A percentile compares a stretch with the other conserved stretches of the same genome.
Conservation (phyloP, 2,797 vertebrate species). For the Chelmon rostratus region DNA sequence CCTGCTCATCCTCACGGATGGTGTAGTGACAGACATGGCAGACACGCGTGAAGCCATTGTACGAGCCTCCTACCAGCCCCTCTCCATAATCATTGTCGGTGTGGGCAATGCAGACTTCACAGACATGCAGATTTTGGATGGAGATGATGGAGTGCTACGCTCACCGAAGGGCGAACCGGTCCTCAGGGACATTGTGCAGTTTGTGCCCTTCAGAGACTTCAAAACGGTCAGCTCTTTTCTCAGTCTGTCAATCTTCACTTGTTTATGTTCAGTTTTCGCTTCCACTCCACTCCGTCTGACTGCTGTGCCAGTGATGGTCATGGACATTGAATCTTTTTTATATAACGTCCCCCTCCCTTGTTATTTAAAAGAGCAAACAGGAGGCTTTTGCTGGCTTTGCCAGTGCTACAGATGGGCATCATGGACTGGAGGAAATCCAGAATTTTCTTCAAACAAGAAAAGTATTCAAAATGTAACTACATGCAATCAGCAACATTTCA, state of each 20-base stretch:
- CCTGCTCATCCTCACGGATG: constrained; percentile 95
- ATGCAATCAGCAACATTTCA: constrained; percentile 43
- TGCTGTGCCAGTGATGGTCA: constrained; percentile 19
- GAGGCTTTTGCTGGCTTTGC: constrained; percentile 51
- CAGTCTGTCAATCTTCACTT: constrained; percentile 34
- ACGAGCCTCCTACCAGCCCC: constrained; percentile 93
- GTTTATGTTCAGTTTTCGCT: constrained; percentile 25
- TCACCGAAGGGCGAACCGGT: constrained; percentile 93
- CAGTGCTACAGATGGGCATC: constrained; percentile 62
- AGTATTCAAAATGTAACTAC: constrained; percentile 37
- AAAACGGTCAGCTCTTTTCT: constrained; percentile 90
- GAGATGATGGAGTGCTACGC: constrained; percentile 91
- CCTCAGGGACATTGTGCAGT: constrained; percentile 95
- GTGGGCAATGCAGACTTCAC: constrained; percentile 97
- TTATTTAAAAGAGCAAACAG: constrained; percentile 47
- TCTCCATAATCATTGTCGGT: constrained; percentile 96
- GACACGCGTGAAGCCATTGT: constrained; percentile 96
- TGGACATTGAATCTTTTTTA: constrained; percentile 24
- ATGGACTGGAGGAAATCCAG: constrained; percentile 53
- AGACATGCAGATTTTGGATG: constrained; percentile 96
- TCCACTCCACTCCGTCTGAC: constrained; percentile 9
- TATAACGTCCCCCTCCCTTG: constrained; percentile 28
- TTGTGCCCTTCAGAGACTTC: constrained; percentile 96
- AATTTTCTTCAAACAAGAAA: constrained; percentile 40
- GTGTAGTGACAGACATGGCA: constrained; percentile 95